These are phyloP conservation scores for Crypturellus tataupa DNA, from an alignment of 2,797 vertebrate genomes.

Conservation along the genomic window DNA sequence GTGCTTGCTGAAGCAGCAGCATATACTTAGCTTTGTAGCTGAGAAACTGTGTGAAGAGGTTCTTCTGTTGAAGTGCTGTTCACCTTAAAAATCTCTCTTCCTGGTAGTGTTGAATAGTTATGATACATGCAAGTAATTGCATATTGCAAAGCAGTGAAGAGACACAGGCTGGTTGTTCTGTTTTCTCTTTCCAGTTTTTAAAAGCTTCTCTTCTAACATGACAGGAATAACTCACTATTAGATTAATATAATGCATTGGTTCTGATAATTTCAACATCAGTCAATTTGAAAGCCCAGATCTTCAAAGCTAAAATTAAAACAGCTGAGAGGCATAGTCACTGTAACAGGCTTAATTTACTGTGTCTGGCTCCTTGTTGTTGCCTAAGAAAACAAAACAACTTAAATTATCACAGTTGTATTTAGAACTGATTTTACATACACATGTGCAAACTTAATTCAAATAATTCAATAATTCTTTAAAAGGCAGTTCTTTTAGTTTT, in stretches of 20 bases:
- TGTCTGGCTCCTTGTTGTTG: neutral
- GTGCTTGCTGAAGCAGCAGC: neutral
- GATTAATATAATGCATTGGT: neutral
- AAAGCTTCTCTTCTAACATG: neutral
- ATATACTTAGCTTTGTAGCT: neutral
- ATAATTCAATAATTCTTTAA: neutral
- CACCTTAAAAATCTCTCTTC: slow-evolving; percentile 3
- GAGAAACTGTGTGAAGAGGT: neutral
- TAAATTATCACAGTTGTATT: neutral
- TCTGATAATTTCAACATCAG: neutral
- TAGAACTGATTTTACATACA: neutral
- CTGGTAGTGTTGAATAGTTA: neutral
- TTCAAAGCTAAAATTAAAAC: neutral
- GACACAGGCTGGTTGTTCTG: neutral
- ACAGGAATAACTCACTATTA: neutral
- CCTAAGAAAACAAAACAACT: neutral
- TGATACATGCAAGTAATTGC: neutral
- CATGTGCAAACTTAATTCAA: neutral
- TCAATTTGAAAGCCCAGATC: neutral
- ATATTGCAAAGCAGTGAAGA: neutral
- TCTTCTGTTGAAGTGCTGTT: neutral
- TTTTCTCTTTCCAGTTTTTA: neutral
- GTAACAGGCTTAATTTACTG: neutral
- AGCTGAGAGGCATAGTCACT: neutral
- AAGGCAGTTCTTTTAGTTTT: neutral